Percentiles rank a stretch among this genome's conserved stretches.
Evolutionary conservation across 2,797 vertebrate species (phyloP).

Genomic region (Numenius phaeopus): DNA sequence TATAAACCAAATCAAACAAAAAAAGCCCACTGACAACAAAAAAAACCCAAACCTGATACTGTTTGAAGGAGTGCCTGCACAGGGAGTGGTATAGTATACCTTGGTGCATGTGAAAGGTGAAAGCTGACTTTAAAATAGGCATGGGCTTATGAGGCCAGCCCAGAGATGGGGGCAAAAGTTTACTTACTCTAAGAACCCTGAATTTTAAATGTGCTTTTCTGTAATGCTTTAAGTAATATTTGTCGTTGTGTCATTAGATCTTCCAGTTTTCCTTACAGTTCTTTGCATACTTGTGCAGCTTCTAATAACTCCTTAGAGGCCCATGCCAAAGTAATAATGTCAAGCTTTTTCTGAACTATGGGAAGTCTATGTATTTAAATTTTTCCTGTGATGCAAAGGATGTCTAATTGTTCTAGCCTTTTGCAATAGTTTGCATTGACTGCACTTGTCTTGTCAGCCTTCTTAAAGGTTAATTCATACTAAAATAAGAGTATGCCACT

Average conservation of each 20-base stretch:
- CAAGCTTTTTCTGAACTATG: neutral
- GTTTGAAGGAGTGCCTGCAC: neutral
- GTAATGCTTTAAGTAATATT: neutral
- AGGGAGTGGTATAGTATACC: neutral
- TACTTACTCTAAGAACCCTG: accelerated
- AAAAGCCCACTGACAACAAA: neutral
- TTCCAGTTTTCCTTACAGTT: neutral
- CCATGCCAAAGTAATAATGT: neutral
- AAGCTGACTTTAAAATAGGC: neutral
- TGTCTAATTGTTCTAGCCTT: neutral
- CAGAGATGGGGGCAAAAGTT: neutral
- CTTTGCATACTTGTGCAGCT: neutral
- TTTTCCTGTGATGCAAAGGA: neutral
- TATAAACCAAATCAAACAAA: neutral
- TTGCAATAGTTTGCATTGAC: neutral
- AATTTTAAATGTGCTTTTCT: neutral
- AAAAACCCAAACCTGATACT: neutral
- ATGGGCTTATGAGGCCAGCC: neutral
- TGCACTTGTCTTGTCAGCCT: neutral
- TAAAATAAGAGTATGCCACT: neutral
- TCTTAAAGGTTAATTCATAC: neutral
- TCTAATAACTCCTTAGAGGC: neutral
- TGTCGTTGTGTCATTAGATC: neutral
- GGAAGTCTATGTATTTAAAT: accelerated
- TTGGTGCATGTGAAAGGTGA: neutral